Evolutionary conservation across 1,140 invertebrate species (phyloP).

Genomic region (Dicyema japonicum): DNA sequence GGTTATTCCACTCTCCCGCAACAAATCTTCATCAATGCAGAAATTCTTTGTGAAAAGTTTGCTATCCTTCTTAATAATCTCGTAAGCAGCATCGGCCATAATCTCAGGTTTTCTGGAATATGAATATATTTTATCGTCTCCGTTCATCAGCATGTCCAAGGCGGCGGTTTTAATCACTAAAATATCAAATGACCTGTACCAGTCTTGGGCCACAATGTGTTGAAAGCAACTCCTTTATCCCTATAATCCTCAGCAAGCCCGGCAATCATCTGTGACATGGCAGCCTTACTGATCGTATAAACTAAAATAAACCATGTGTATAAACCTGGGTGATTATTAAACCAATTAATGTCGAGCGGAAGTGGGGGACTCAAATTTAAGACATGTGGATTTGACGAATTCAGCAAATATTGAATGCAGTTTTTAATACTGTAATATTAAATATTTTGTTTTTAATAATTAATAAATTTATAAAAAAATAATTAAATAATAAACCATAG

Average conservation of each 20-base stretch:
- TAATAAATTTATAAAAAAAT: constrained; percentile 4
- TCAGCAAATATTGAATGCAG: constrained; percentile 54
- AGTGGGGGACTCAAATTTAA: constrained; percentile 73
- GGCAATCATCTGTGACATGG: constrained; percentile 89
- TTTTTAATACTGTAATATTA: constrained; percentile 40
- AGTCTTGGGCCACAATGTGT: constrained; percentile 77
- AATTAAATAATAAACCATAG: constrained; percentile 9
- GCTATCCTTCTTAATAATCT: constrained; percentile 42
- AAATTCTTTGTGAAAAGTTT: constrained; percentile 52
- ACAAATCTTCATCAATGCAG: constrained; percentile 58
- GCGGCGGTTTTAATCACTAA: constrained; percentile 28
- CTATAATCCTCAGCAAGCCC: constrained; percentile 74
- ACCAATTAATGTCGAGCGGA: constrained; percentile 58
- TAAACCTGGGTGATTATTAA: constrained; percentile 41
- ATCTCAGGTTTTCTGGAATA: constrained; percentile 47
- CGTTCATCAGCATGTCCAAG: constrained; percentile 59
- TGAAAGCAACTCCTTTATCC: constrained; percentile 48
- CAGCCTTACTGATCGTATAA: constrained; percentile 91
- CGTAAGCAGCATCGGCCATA: constrained; percentile 65
- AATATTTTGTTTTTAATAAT: not conserved
- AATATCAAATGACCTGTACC: constrained; percentile 22
- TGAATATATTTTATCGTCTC: constrained; percentile 19
- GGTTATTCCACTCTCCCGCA: constrained; percentile 41
- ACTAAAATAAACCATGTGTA: constrained; percentile 20
- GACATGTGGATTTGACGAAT: constrained; percentile 65